Conservation (phyloP, 2,888 invertebrate species). For the Marronus borbonicus region DNA sequence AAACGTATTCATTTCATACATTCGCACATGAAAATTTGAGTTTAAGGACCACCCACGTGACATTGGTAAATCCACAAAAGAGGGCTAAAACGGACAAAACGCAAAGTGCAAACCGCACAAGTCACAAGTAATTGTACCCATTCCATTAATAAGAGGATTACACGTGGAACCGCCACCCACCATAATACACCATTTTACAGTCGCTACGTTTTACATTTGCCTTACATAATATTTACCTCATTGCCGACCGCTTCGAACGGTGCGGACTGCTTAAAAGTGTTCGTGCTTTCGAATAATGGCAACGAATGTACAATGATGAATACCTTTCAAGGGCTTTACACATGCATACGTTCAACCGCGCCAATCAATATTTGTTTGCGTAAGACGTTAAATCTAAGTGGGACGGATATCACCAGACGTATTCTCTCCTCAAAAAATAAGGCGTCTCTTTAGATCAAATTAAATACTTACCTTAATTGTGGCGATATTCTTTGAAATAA, state of each 20-base stretch:
- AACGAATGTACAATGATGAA: conserved; percentile 35
- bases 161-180: conserved; percentile 46
- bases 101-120: conserved; percentile 44
- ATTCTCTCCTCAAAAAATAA: too few relatives aligned
- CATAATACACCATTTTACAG: conserved; percentile 30
- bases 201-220: conserved; percentile 49
- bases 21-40: neutral
- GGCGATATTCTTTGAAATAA: too few relatives aligned
- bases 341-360: neutral
- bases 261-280: conserved; percentile 42
- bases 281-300: conserved; percentile 50
- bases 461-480: too few relatives aligned
- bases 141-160: conserved; percentile 51
- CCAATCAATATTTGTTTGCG: conserved; percentile 40
- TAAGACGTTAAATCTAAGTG: conserved; percentile 8
- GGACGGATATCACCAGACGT: too few relatives aligned
- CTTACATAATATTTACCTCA: conserved; percentile 51
- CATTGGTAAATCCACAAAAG: conserved; percentile 18
- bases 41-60: conserved; percentile 46
- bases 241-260: conserved; percentile 20
- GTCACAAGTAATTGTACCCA: conserved; percentile 47
- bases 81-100: conserved; percentile 22
- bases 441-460: too few relatives aligned
- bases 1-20: too few relatives aligned
- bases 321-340: conserved; percentile 39